phyloP scores from a whole-genome alignment of 2,113 vertebrate genomes.

The Channa argus region DNA sequence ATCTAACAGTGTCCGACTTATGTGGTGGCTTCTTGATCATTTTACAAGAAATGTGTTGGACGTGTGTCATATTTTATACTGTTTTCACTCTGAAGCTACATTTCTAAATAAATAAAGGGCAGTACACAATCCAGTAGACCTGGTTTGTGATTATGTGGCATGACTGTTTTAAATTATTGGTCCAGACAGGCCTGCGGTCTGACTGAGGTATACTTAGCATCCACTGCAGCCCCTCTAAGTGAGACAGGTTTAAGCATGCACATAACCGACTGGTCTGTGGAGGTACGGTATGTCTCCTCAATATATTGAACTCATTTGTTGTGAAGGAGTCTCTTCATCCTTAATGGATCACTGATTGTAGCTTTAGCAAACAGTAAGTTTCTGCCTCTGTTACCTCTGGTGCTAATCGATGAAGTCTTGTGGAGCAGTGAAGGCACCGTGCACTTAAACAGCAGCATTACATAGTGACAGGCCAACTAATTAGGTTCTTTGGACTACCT shows the following conservation, averaged over 20 bases:
- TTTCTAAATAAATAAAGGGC: not conserved
- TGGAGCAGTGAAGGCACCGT: not conserved
- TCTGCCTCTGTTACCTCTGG: constrained; percentile 38
- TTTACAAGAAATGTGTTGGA: not conserved
- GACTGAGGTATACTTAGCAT: not conserved
- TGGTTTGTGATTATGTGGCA: constrained; percentile 3
- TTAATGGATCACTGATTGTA: constrained; percentile 55
- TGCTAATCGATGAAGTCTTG: constrained; percentile 49
- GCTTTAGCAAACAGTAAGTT: constrained; percentile 45
- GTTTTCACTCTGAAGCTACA: not conserved
- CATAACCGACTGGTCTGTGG: constrained; percentile 17
- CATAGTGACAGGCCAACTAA: constrained; percentile 15
- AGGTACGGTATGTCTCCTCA: constrained; percentile 8
- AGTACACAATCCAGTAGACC: constrained; percentile 4
- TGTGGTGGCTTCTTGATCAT: not conserved
- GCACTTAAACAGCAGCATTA: constrained; percentile 28
- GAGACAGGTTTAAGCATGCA: not conserved
- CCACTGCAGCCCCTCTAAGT: not conserved
- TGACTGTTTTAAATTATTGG: constrained; percentile 12
- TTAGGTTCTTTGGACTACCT: not conserved
- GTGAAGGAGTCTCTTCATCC: constrained; percentile 33
- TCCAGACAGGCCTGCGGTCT: constrained; percentile 2
- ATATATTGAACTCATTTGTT: constrained; percentile 18
- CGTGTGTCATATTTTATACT: not conserved
- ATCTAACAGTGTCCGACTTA: constrained; percentile 1